Evolutionary conservation across 2,113 vertebrate genomes (phyloP), one percentile per base, ranked within the genome.

Genomic region (Sinocyclocheilus anophthalmus): DNA sequence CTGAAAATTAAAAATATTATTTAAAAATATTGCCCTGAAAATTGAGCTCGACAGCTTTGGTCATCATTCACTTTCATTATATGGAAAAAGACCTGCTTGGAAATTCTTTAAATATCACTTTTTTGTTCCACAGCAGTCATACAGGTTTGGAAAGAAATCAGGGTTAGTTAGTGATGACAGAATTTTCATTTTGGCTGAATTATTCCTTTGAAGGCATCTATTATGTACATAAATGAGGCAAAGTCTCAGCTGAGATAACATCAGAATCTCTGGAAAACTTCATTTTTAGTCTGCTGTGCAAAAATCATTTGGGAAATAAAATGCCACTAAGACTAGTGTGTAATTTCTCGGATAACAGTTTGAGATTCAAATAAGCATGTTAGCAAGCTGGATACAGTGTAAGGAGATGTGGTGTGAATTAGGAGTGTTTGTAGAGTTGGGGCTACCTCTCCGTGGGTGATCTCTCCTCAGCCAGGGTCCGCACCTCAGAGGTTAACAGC

Each of bases 181-280:
- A 65, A 65, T 26, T 20, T 42, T n/a, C 1, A 2, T 73, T 42
- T 73, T 5, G 20, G 0, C 9, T 12, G 70, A 73, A 73, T 73
- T 39, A 42, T 73, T 1, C 70, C 70, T 73, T 73, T 22, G 42
- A 73, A 73, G 10, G 20, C 78, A 81, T 59, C 50, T 50, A 59
- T 88, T 59, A 81, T 86, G 81, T 69, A 61, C 80, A 83, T 76
- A 76, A 85, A 61, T 75, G 18, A 76, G 42, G 37, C 8, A 78
- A 86, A 84, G 76, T 42, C 88, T 81, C 85, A 86, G 82, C 88
- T 86, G 77, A 88, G 85, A 88, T 84, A 84, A 86, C 83, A 86
- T 86, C 81, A 70, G 69, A n/a, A 80, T 73, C 79, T 39, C 73
- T 69, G 65, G 69, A 82, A 14, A 24, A 42, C 81, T 81, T 57